A percentile compares a stretch with the other conserved stretches of the same genome.
phyloP scores from a whole-genome alignment of 2,888 invertebrate species.

The Chymomyza amoena region DNA sequence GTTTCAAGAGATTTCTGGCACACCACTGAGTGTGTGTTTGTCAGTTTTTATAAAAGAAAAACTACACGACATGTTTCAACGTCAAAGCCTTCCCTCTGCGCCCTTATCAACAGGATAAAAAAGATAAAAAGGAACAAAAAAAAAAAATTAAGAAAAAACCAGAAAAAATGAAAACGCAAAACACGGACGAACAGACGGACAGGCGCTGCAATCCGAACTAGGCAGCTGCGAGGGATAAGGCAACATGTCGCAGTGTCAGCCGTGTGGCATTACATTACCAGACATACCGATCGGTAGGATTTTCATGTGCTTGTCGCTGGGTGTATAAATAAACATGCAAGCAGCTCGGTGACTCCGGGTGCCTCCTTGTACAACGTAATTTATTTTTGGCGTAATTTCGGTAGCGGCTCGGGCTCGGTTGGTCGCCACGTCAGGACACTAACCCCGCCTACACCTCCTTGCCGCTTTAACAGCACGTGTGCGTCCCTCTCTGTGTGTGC shows the following conservation, averaged over 20 bases:
- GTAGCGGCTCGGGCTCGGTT: conserved; percentile 26
- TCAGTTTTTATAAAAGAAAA: conserved; percentile 49
- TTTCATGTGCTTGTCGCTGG: conserved; percentile 27
- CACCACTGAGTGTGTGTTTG: conserved; percentile 12
- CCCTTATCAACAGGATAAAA: conserved; percentile 57
- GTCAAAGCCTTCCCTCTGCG: conserved; percentile 31
- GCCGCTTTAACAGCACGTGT: neutral
- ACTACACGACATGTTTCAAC: conserved; percentile 60
- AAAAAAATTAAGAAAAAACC: neutral
- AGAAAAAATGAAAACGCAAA: conserved; percentile 11
- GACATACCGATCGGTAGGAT: conserved; percentile 47
- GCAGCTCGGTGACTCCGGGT: conserved; percentile 15
- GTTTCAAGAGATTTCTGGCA: too few species aligned
- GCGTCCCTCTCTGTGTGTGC: conserved; percentile 9
- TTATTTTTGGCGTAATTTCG: conserved; percentile 61
- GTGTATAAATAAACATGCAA: neutral
- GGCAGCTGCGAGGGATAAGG: conserved; percentile 23
- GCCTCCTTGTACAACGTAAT: conserved; percentile 49
- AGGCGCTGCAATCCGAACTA: conserved; percentile 46
- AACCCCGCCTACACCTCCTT: conserved; percentile 1
- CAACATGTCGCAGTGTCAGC: conserved; percentile 12
- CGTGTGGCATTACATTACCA: conserved; percentile 35
- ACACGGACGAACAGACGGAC: conserved; percentile 16
- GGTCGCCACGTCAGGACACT: conserved; percentile 37
- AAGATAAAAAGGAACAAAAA: conserved; percentile 35